Evolutionary conservation across 1,140 invertebrate genomes (phyloP).

Genomic region (Micrasema minimum): DNA sequence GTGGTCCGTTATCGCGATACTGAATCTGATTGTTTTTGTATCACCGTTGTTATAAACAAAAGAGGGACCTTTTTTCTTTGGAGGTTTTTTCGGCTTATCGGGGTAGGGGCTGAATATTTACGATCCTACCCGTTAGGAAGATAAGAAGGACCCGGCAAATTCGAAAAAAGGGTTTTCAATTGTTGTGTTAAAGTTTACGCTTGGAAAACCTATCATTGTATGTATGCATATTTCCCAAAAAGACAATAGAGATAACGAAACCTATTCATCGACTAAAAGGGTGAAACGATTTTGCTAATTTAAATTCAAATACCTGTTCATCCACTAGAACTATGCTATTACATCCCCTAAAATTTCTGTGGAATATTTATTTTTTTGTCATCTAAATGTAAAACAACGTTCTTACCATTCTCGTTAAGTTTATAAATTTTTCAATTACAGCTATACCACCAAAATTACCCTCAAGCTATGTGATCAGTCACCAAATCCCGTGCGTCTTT

Average conservation of each 20-base stretch:
- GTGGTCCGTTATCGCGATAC: slow-evolving; percentile 45
- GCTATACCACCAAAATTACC: no score
- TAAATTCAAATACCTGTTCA: no score
- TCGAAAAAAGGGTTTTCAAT: slow-evolving; percentile 48
- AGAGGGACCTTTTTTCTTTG: slow-evolving; percentile 37
- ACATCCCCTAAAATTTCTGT: no score
- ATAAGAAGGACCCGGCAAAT: slow-evolving; percentile 45
- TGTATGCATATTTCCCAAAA: slow-evolving; percentile 21
- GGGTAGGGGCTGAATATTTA: slow-evolving; percentile 47
- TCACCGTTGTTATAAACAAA: slow-evolving; percentile 54
- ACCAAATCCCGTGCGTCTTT: no score
- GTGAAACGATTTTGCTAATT: neutral
- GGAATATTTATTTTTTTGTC: no score
- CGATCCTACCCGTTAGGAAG: slow-evolving; percentile 31
- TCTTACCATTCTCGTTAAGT: no score
- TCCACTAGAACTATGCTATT: no score
- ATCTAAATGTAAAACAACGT: no score
- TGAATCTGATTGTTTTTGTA: slow-evolving; percentile 54
- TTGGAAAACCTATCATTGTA: slow-evolving; percentile 20
- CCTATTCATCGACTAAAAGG: slow-evolving; percentile 20
- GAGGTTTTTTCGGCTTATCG: slow-evolving; percentile 46
- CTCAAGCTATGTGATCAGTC: no score
- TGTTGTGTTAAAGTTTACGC: slow-evolving; percentile 39
- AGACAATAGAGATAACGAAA: slow-evolving; percentile 13
- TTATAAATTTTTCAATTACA: no score